phyloP scores from a whole-genome alignment of 1,140 invertebrate species.

The Danaus melanippus region DNA sequence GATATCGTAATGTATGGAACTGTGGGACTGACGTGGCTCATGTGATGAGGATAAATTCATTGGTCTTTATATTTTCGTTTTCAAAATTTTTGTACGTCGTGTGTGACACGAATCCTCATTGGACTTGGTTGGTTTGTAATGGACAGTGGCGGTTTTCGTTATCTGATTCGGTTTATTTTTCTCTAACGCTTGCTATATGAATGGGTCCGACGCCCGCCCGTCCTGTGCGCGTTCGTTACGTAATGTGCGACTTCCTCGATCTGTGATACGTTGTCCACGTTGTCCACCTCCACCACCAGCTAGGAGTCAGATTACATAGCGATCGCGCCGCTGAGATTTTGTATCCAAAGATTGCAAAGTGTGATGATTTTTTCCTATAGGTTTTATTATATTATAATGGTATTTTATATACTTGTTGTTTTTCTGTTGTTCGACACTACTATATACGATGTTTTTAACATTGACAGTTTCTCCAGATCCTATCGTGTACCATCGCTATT shows the following conservation, averaged over 20 bases:
- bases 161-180: no score
- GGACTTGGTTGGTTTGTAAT: slow-evolving; percentile 52
- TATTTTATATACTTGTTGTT: slow-evolving; percentile 63
- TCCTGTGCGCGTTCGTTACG: slow-evolving; percentile 8
- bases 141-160: slow-evolving; percentile 3
- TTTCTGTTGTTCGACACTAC: slow-evolving; percentile 53
- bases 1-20: slow-evolving; percentile 52
- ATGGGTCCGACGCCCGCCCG: not conserved
- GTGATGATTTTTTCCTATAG: slow-evolving; percentile 66
- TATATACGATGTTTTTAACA: slow-evolving; percentile 39
- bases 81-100: slow-evolving; percentile 51
- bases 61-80: slow-evolving; percentile 38
- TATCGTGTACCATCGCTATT: slow-evolving; percentile 26
- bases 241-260: slow-evolving; percentile 10
- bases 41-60: slow-evolving; percentile 64
- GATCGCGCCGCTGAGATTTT: slow-evolving; percentile 33
- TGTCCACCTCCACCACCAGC: not conserved
- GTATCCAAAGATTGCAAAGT: slow-evolving; percentile 69
- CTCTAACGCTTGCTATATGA: no score
- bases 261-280: slow-evolving; percentile 10
- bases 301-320: slow-evolving; percentile 10
- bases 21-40: slow-evolving; percentile 65
- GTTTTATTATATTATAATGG: slow-evolving; percentile 61
- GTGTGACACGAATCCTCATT: slow-evolving; percentile 60
- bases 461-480: slow-evolving; percentile 50